Percentiles rank a stretch among this genome's conserved stretches.
Evolutionary conservation across 2,888 invertebrate genomes (phyloP).

Genomic region (Ornithoptera alexandrae): DNA sequence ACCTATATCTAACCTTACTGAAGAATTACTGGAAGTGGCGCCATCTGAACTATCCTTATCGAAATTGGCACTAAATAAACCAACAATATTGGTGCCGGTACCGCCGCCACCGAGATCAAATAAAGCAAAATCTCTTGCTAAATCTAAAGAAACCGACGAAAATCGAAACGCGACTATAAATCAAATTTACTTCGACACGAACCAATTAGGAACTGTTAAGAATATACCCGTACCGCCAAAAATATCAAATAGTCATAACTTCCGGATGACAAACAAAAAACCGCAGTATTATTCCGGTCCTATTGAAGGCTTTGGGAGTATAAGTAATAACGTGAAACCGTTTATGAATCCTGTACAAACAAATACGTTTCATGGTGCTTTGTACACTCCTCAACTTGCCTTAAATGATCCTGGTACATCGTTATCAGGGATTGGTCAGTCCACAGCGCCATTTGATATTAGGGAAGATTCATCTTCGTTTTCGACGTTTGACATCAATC

Average conservation of each 20-base stretch:
- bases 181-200: conserved; percentile 10
- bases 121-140: conserved; percentile 29
- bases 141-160: conserved; percentile 1
- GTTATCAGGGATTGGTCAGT: conserved; percentile 21
- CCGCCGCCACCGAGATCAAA: conserved; percentile 40
- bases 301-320: conserved; percentile 65
- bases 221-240: conserved; percentile 61
- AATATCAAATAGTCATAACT: conserved; percentile 51
- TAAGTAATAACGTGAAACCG: conserved; percentile 66
- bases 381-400: conserved; percentile 53
- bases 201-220: conserved; percentile 44
- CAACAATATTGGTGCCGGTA: conserved; percentile 1
- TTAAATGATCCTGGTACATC: conserved; percentile 32
- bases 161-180: conserved; percentile 1
- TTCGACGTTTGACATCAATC: conserved; percentile 36
- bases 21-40: conserved; percentile 10
- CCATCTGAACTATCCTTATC: conserved; percentile 9
- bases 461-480: conserved; percentile 33
- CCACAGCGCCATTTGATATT: conserved; percentile 40
- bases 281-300: conserved; percentile 76
- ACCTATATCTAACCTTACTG: conserved; percentile 19
- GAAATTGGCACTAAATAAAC: conserved; percentile 11
- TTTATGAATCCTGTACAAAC: conserved; percentile 48
- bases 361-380: conserved; percentile 50
- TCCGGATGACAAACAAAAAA: conserved; percentile 65